phyloP scores from a whole-genome alignment of 30 jellyfish, hydroid and myxozoan genomes.

The Nemopilema nomurai region DNA sequence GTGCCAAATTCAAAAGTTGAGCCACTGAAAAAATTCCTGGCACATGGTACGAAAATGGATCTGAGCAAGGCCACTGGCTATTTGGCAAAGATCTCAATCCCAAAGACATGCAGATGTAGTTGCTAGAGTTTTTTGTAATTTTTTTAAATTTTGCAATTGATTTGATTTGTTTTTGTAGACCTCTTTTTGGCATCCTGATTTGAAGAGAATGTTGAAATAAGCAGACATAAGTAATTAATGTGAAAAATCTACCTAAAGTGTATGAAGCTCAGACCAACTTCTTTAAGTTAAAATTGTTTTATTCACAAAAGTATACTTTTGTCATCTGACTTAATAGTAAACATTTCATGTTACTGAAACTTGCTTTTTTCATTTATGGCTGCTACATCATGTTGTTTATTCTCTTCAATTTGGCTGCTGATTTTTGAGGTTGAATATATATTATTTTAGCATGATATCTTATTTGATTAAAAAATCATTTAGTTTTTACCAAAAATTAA shows the following conservation, averaged over 20 bases:
- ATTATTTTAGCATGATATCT: too few relatives aligned
- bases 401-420: neutral
- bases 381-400: too few relatives aligned
- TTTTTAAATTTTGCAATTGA: neutral
- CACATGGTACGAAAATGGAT: conserved; percentile 27
- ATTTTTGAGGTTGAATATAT: neutral
- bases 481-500: too few relatives aligned
- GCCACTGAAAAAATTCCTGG: conserved; percentile 12
- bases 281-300: too few relatives aligned
- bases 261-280: neutral
- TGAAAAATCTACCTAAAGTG: too few relatives aligned
- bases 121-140: conserved; percentile 1
- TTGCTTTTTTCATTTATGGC: too few relatives aligned
- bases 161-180: neutral
- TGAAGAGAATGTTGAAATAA: neutral
- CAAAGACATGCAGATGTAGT: conserved; percentile 55
- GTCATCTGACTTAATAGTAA: too few relatives aligned
- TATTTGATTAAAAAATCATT: too few relatives aligned
- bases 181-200: neutral
- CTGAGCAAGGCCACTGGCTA: conserved; percentile 22
- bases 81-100: conserved; percentile 36
- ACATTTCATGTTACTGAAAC: too few relatives aligned
- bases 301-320: too few relatives aligned
- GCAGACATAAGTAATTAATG: neutral
- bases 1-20: conserved; percentile 41